Conservation (phyloP, 2,888 invertebrate genomes). For the Trissolcus japonicus region DNA sequence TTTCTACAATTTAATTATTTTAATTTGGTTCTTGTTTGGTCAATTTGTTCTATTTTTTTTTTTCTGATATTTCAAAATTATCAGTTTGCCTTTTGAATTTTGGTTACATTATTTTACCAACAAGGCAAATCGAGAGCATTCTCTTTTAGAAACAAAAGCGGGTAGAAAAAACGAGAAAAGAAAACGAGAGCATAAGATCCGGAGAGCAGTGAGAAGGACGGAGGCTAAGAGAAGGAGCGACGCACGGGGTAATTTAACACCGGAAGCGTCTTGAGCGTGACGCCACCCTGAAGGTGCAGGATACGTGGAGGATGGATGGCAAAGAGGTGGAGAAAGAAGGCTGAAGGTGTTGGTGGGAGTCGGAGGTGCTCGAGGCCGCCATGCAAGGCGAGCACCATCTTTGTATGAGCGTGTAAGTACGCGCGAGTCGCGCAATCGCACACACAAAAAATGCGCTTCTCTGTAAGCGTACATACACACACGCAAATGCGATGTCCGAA, state of each 20-base stretch:
- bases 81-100: no score
- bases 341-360: conserved; percentile 63
- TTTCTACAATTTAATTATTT: conserved; percentile 1
- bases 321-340: conserved; percentile 56
- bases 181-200: conserved; percentile 48
- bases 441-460: conserved; percentile 27
- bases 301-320: conserved; percentile 69
- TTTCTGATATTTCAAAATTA: background rate
- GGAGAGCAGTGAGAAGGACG: conserved; percentile 41
- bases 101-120: no score
- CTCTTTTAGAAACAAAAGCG: conserved; percentile 48
- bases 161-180: conserved; percentile 47
- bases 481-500: conserved; percentile 61
- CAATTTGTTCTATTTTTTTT: background rate
- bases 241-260: conserved; percentile 74
- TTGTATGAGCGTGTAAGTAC: conserved; percentile 52
- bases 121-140: conserved; percentile 35
- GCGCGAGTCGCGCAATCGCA: conserved; percentile 33
- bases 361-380: conserved; percentile 69
- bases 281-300: conserved; percentile 76
- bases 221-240: conserved; percentile 58
- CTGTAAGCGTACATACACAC: conserved; percentile 16
- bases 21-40: background rate
- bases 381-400: conserved; percentile 64
- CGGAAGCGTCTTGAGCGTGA: conserved; percentile 76